A percentile compares a stretch with the other conserved stretches of the same genome.
These are phyloP conservation scores for Neodon shergylaensis DNA, from an alignment of 2,113 vertebrate species.

Conservation along the genomic window DNA sequence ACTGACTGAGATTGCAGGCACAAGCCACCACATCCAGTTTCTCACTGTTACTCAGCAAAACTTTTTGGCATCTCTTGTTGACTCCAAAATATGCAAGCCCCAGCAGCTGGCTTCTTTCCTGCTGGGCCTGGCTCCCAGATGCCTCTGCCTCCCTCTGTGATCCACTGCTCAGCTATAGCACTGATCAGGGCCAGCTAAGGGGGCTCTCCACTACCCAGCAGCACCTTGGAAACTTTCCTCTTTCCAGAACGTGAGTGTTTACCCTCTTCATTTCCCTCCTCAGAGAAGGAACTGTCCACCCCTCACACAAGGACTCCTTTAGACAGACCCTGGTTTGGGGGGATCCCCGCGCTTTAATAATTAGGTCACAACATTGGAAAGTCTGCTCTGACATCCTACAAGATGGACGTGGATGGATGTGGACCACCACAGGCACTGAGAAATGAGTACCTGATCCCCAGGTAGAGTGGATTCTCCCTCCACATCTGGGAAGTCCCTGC, in stretches of 20 bases:
- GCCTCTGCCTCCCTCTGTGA: background rate
- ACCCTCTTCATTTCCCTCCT: background rate
- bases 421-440: background rate
- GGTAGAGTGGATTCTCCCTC: background rate
- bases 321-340: background rate
- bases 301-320: background rate
- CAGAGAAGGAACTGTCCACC: background rate
- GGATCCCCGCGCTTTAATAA: background rate
- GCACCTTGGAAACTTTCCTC: no score
- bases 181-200: background rate
- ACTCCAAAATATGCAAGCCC: background rate
- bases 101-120: background rate
- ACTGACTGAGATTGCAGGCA: background rate
- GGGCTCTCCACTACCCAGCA: background rate
- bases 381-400: background rate
- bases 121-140: background rate
- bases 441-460: background rate
- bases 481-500: background rate
- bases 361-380: background rate
- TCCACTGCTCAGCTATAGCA: accelerated
- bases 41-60: background rate
- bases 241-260: background rate
- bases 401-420: background rate
- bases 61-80: background rate
- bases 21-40: background rate